These are phyloP conservation scores for Oncorhynchus kisutch DNA, from an alignment of 2,113 vertebrate species.

Conservation along the genomic window DNA sequence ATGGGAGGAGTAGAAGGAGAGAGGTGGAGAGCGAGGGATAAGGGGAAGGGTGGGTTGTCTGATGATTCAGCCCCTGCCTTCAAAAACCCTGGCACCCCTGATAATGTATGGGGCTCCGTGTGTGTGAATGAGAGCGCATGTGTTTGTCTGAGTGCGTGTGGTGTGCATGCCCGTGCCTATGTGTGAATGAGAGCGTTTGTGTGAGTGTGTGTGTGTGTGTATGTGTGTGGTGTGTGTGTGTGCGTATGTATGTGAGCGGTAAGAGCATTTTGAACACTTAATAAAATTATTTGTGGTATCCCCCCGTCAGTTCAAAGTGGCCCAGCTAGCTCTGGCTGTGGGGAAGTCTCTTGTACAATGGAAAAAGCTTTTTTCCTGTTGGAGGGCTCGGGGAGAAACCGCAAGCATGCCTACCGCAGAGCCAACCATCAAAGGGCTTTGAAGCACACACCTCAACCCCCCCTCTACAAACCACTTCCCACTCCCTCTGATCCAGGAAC, in stretches of 20 bases:
- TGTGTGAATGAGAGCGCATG: constrained; percentile 19
- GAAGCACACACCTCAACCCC: constrained; percentile 42
- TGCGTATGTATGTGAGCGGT: constrained; percentile 26
- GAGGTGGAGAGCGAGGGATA: not conserved
- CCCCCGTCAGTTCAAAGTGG: constrained; percentile 68
- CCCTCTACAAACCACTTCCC: constrained; percentile 20
- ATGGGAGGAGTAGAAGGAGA: constrained; percentile 17
- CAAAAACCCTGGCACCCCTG: constrained; percentile 30
- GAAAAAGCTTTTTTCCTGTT: constrained; percentile 64
- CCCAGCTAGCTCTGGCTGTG: constrained; percentile 40
- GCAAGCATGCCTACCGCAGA: constrained; percentile 61
- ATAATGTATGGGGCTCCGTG: constrained; percentile 16
- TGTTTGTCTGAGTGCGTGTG: constrained; percentile 14
- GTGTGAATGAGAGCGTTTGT: not conserved
- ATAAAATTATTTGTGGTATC: constrained; percentile 71
- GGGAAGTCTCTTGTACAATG: constrained; percentile 65
- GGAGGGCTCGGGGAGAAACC: constrained; percentile 58
- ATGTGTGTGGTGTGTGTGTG: not conserved
- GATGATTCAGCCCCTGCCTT: constrained; percentile 46
- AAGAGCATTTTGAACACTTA: constrained; percentile 65
- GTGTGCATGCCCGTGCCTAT: not conserved
- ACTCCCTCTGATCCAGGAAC: constrained; percentile 48
- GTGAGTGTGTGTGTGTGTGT: not conserved
- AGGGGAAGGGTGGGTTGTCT: constrained; percentile 37
- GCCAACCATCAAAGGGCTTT: constrained; percentile 55